Conservation (phyloP, 2,113 vertebrate genomes). For the Edolisoma coerulescens region DNA sequence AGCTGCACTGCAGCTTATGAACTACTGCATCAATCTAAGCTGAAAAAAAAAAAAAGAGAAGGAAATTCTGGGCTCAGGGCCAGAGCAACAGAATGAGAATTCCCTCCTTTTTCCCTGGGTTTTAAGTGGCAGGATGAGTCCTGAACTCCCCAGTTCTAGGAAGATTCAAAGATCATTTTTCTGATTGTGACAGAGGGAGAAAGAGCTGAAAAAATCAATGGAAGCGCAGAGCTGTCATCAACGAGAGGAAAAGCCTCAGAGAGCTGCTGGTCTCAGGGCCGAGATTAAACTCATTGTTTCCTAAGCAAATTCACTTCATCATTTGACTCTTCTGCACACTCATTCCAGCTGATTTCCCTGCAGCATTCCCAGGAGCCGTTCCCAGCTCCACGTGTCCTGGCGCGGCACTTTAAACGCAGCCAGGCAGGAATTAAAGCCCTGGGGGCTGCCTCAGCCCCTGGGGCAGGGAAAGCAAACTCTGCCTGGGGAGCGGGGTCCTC, state of each 20-base stretch:
- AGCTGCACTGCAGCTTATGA: not conserved
- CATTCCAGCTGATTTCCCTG: not conserved
- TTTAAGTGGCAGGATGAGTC: not conserved
- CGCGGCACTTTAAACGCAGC: not conserved
- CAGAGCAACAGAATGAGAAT: not conserved
- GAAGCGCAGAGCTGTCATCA: not conserved
- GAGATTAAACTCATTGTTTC: not conserved
- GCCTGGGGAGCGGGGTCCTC: not conserved
- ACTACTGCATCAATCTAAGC: not conserved
- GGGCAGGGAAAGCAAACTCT: not conserved
- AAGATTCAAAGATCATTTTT: not conserved
- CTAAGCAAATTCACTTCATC: not conserved
- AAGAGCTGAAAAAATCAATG: not conserved
- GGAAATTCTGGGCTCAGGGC: not conserved
- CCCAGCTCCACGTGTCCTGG: not conserved
- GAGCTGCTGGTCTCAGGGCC: not conserved
- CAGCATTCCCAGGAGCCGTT: not conserved
- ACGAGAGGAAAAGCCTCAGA: not conserved
- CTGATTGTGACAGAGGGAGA: rapidly evolving
- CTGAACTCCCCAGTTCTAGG: not conserved
- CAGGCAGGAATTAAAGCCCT: not conserved
- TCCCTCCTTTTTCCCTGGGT: not conserved
- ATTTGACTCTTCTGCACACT: not conserved
- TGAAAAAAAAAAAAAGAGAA: not conserved
- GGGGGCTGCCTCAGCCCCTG: not conserved